Evolutionary conservation across 2,888 invertebrate species (phyloP).

Genomic region (Helobdella robusta): DNA sequence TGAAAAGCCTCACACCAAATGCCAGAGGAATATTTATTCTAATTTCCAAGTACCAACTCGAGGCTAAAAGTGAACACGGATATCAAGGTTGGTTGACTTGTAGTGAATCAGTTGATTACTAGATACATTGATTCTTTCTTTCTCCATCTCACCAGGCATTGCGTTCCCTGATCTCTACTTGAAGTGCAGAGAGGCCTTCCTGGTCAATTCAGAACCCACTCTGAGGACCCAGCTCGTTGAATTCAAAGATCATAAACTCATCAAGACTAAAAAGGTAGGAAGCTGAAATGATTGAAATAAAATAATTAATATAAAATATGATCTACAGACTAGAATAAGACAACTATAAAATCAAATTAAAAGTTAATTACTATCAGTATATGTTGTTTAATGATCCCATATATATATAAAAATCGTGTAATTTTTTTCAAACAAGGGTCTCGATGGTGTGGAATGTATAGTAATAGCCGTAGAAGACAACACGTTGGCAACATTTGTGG

Average conservation of each 20-base stretch:
- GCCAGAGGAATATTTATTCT: constrained; percentile 63
- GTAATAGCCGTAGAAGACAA: constrained; percentile 66
- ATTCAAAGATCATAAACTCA: constrained; percentile 85
- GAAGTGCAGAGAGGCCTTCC: constrained; percentile 73
- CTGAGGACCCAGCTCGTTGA: constrained; percentile 83
- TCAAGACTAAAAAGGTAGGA: constrained; percentile 62
- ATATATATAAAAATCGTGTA: too few species aligned
- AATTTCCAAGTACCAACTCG: constrained; percentile 70
- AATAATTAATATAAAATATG: constrained; percentile 4
- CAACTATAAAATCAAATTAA: neutral
- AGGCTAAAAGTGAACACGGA: constrained; percentile 61
- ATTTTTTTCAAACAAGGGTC: too few species aligned
- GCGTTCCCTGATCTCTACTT: constrained; percentile 75
- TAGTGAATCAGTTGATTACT: neutral
- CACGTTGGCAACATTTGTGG: constrained; percentile 60
- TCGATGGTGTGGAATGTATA: constrained; percentile 72
- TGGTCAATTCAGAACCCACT: constrained; percentile 84
- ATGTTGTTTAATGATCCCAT: too few species aligned
- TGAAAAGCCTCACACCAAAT: constrained; percentile 77
- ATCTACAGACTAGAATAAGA: neutral
- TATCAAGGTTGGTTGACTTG: constrained; percentile 60
- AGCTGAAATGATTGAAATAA: neutral
- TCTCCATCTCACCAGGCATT: too few species aligned
- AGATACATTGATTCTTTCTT: too few species aligned
- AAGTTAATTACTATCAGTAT: neutral